Base-by-base conservation (phyloP, 2,113 vertebrate genomes). In the Tautogolabrus adspersus region DNA sequence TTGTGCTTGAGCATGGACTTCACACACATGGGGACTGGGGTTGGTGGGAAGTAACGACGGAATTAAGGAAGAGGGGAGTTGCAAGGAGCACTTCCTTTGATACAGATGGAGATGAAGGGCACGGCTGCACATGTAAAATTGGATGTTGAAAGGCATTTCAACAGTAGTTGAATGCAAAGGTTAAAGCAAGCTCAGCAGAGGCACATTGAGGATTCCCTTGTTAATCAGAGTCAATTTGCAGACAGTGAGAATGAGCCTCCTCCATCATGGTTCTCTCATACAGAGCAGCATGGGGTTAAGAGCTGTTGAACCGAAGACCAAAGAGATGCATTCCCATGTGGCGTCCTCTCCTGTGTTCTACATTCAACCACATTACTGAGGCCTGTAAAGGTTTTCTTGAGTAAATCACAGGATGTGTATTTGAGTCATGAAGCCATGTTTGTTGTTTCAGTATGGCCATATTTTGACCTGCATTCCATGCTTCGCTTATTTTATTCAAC, bases 91-190 rank as follows among this genome's bases (percentile, higher is more conserved):
- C 44, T 74, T 61, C 73, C 89, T 93, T 92, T 93, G 90, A 93
- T 89, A 85, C 75, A 65, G 82, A 81, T 72, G 57, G 83, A 72
- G 88, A 87, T 80, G 75, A 77, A 82, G 82, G 65, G 64, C 82
- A 88, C 10, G 64, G 71, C 70, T 68, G 76, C 79, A 77, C 77
- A 82, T 87, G 84, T 91, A 87, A 85, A 92, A 91, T 71, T 74
- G 82, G 73, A 91, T 90, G 80, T 93, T 92, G 72, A 92, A 89
- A 92, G 87, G 77, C 66, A 82, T 78, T 78, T 15, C 72, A 10
- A 84, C 63, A 66, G 61, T 49, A 79, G 87, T 89, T 90, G 75
- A 90, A 81, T 37, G 75, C 58, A 37, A 73, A 75, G 70, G 75
- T 79, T 80, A 84, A 76, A 78, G 46, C 57, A 30, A 72, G 72